phyloP scores from a whole-genome alignment of 2,888 invertebrate genomes.

The Protodeltote pygarga region DNA sequence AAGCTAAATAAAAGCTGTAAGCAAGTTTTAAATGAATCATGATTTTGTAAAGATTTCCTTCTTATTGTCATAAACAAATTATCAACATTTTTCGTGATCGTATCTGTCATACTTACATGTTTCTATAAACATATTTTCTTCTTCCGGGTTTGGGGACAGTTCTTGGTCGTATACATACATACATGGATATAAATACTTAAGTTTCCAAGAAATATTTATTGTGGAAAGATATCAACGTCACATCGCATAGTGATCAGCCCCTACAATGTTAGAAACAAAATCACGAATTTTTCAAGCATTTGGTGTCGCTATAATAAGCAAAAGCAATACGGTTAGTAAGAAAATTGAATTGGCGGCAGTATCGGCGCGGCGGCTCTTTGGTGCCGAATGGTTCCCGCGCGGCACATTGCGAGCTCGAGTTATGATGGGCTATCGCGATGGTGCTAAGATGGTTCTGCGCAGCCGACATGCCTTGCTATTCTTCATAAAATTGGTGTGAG shows the following conservation, averaged over 20 bases:
- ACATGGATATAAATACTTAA: too few species aligned
- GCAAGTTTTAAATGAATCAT: background rate
- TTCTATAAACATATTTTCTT: too few species aligned
- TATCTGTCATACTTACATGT: too few species aligned
- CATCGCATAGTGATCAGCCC: too few species aligned
- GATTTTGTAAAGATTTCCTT: background rate
- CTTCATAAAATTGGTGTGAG: conserved; percentile 25
- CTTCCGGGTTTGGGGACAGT: too few species aligned
- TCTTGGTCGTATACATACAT: too few species aligned
- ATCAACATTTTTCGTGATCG: too few species aligned
- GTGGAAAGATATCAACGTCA: too few species aligned
- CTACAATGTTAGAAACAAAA: too few species aligned
- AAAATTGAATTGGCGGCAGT: conserved; percentile 80
- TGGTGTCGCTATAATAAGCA: conserved; percentile 47
- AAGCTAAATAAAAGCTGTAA: background rate
- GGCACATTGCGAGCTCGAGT: conserved; percentile 69
- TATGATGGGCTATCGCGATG: conserved; percentile 68
- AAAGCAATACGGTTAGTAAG: conserved; percentile 78
- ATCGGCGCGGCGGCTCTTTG: conserved; percentile 73
- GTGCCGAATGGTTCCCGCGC: conserved; percentile 81
- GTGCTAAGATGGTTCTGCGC: conserved; percentile 31
- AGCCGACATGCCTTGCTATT: conserved; percentile 24
- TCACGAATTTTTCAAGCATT: conserved; percentile 17
- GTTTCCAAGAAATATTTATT: too few species aligned
- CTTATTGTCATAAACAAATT: too few species aligned